Conservation (phyloP, 2,113 vertebrate genomes). For the Sphaerodactylus townsendi region DNA sequence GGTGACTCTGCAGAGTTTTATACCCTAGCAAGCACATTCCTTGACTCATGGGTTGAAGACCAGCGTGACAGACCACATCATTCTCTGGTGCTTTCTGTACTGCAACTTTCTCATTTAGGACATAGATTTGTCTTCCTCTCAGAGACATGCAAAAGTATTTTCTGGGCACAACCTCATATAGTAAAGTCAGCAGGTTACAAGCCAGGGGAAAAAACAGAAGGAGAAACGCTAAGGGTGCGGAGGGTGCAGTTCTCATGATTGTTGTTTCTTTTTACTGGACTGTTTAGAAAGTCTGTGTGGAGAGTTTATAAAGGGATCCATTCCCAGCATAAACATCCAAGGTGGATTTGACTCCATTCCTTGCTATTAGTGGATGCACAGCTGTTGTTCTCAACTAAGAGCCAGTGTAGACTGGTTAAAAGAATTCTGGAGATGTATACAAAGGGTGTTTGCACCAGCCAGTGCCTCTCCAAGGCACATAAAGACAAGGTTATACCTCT, state of each 20-base stretch:
- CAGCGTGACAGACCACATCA: rapidly evolving
- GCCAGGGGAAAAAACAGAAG: neutral
- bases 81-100: neutral
- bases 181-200: neutral
- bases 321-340: constrained; percentile 25
- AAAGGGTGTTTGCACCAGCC: neutral
- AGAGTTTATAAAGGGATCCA: constrained; percentile 38
- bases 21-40: no score
- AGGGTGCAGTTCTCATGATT: constrained; percentile 17
- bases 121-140: neutral
- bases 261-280: constrained; percentile 3
- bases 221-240: neutral
- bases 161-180: neutral
- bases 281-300: neutral
- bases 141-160: neutral
- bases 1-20: no score
- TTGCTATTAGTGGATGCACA: neutral
- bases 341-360: neutral
- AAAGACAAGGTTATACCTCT: neutral
- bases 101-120: neutral
- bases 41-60: no score
- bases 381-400: neutral
- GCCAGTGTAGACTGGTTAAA: neutral
- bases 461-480: neutral
- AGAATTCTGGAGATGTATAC: neutral